Evolutionary conservation across 2,113 vertebrate species (phyloP).

Genomic region (western clawed frog (Xenopus tropicalis)): DNA sequence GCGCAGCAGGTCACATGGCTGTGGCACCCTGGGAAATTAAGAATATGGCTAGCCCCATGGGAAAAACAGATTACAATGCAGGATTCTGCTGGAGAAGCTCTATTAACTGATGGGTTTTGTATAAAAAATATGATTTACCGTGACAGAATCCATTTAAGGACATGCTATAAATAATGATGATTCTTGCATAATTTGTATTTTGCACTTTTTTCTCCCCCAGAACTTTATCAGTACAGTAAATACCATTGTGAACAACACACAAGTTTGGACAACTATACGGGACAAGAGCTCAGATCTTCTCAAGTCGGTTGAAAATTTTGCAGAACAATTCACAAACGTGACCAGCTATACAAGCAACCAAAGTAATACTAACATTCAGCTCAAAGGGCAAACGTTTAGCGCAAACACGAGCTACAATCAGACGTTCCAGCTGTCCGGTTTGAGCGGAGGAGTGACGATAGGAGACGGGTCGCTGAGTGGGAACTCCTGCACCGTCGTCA

Average conservation of each 20-base stretch:
- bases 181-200: too few relatives aligned
- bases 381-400: conserved; percentile 44
- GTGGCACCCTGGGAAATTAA: too few relatives aligned
- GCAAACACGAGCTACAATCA: conserved; percentile 42
- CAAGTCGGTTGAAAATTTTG: conserved; percentile 63
- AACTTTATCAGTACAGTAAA: conserved; percentile 63
- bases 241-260: conserved; percentile 56
- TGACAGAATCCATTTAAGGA: too few relatives aligned
- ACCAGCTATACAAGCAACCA: conserved; percentile 30
- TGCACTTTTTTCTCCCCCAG: conserved; percentile 60
- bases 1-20: too few relatives aligned
- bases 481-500: conserved; percentile 51
- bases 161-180: too few relatives aligned
- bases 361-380: conserved; percentile 50
- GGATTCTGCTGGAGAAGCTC: too few relatives aligned
- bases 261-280: conserved; percentile 30
- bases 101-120: too few relatives aligned
- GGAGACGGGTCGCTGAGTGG: conserved; percentile 5
- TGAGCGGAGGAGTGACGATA: conserved; percentile 56
- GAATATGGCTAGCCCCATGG: too few relatives aligned
- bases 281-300: conserved; percentile 57
- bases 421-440: conserved; percentile 49
- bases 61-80: too few relatives aligned
- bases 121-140: too few relatives aligned
- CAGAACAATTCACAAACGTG: conserved; percentile 37